phyloP scores from a whole-genome alignment of 2,888 invertebrate genomes.

The Microplitis manilae region DNA sequence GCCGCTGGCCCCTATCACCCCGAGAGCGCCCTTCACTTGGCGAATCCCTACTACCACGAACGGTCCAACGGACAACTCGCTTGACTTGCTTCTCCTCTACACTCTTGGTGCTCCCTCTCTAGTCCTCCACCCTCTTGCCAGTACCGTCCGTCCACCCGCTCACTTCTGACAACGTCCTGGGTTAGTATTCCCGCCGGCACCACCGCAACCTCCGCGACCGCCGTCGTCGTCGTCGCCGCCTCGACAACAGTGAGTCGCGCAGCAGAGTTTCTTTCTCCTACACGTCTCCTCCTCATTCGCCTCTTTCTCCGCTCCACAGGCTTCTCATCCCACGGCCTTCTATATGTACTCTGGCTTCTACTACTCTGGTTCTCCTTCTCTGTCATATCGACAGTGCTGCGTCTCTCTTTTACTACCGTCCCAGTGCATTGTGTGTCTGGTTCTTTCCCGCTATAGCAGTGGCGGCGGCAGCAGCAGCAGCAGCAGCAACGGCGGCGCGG shows the following conservation, averaged over 20 bases:
- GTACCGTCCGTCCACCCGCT: constrained; percentile 5
- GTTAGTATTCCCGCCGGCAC: constrained; percentile 2
- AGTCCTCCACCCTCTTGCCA: constrained; percentile 19
- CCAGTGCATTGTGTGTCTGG: constrained; percentile 37
- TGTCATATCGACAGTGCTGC: constrained; percentile 1
- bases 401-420: constrained; percentile 25
- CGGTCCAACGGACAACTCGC: constrained; percentile 13
- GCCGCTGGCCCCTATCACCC: background rate
- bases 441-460: constrained; percentile 22
- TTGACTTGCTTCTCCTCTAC: constrained; percentile 34
- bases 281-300: constrained; percentile 51
- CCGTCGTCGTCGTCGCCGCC: constrained; percentile 1
- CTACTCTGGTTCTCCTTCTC: constrained; percentile 57
- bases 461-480: constrained; percentile 42
- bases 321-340: constrained; percentile 50
- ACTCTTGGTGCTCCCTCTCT: too few species aligned
- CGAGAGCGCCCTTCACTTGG: background rate
- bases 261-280: constrained; percentile 46
- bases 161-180: background rate
- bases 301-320: constrained; percentile 47
- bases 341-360: constrained; percentile 61
- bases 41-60: background rate
- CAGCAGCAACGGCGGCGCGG: constrained; percentile 36
- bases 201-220: constrained; percentile 16
- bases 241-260: constrained; percentile 38